A percentile compares a stretch with the other conserved stretches of the same genome.
These are phyloP conservation scores for Gambelia wislizenii DNA, from an alignment of 2,797 vertebrate genomes.

Conservation along the genomic window DNA sequence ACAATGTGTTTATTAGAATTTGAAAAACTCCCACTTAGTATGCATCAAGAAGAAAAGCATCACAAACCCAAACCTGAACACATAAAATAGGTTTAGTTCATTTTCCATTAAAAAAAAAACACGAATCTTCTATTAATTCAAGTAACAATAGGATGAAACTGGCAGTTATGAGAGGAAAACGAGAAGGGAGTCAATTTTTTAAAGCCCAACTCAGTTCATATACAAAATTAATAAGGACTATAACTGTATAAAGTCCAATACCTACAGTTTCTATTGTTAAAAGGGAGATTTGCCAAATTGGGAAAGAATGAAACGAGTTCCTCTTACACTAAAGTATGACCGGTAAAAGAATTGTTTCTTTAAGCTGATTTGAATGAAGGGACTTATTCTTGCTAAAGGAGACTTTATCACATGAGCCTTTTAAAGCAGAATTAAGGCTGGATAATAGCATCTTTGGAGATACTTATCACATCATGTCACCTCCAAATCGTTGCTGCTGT, in stretches of 20 bases:
- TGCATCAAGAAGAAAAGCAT: constrained; percentile 55
- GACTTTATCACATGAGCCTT: too few species aligned
- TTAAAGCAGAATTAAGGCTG: too few species aligned
- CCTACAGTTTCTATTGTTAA: background rate
- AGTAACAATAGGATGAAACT: constrained; percentile 70
- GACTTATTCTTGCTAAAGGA: background rate
- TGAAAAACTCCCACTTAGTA: constrained; percentile 59
- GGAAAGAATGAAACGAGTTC: background rate
- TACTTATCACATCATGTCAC: too few species aligned
- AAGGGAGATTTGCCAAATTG: background rate
- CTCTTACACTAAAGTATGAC: background rate
- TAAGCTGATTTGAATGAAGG: background rate
- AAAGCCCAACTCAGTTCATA: constrained; percentile 57
- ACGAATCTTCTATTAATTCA: constrained; percentile 52
- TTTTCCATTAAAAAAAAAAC: constrained; percentile 60
- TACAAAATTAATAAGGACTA: constrained; percentile 37
- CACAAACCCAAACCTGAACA: constrained; percentile 66
- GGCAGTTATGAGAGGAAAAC: constrained; percentile 54
- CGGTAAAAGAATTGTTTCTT: background rate
- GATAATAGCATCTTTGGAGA: too few species aligned
- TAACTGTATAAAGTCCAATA: background rate
- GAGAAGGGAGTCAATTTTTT: constrained; percentile 20
- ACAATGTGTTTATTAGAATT: constrained; percentile 64
- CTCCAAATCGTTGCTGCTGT: too few species aligned
- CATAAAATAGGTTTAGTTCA: constrained; percentile 65